Base-by-base conservation (phyloP, 2,113 vertebrate species). In the Hyla sarda region DNA sequence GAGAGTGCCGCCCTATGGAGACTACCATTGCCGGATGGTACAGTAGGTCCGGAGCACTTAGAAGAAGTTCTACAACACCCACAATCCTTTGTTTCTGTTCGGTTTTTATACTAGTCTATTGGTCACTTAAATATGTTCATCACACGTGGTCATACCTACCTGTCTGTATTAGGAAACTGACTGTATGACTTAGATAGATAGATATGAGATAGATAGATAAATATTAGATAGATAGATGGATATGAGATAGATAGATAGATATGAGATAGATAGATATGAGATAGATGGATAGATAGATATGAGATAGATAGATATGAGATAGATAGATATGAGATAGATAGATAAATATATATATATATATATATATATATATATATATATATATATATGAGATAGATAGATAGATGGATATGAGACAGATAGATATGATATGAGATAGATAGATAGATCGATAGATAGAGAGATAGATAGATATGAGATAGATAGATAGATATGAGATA, bases 191-290 rank as follows among this genome's bases (percentile, higher is more conserved):
- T 62, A 62, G n/a, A 62, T 62, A 62, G 58, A 62, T n/a, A n/a
- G n/a, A n/a, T n/a, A n/a, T n/a, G n/a, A n/a, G n/a, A n/a, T n/a
- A n/a, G n/a, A n/a, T n/a, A 5, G 56, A 60, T 60, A 60, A 23
- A 60, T 60, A 60, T 23, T 11, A n/a, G 21, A 21, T n/a, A n/a
- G 21, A 0, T 65, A 30, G n/a, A n/a, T 16, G 6, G 56, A 60
- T 60, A n/a, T n/a, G n/a, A 25, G 56, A 60, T 60, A 60, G 56
- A 60, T 60, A 60, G 56, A 60, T 60, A 60, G 56, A 60, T 60
- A 60, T 3, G 8, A 41, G 41, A 41, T 41, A 41, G 41, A 41
- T 41, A 41, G 41, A 41, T 65, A 17, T 16, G 12, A 2, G 30
- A 25, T 65, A 14, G 56, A 60, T 60, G 11, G 56, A 60, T 60